Conservation (phyloP, 2,888 invertebrate genomes). For the Conus canariensis region DNA sequence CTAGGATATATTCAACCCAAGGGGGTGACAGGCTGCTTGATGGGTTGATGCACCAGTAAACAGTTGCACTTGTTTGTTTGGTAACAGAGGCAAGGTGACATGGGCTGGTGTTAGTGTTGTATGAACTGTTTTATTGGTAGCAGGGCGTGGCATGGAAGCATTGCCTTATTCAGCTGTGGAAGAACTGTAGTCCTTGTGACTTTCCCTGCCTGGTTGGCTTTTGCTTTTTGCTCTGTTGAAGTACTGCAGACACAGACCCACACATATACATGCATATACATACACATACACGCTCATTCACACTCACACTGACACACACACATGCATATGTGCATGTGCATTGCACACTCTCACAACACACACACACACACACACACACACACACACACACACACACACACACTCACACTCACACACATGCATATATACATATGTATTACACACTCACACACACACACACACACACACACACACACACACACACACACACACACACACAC, state of each 20-base stretch:
- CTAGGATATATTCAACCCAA: background rate
- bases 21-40: slow-evolving; percentile 32
- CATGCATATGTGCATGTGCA: no score
- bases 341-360: background rate
- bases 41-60: slow-evolving; percentile 30
- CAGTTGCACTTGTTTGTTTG: slow-evolving; percentile 29
- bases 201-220: no score
- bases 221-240: no score
- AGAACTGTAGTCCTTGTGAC: no score
- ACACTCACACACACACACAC: background rate
- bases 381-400: slow-evolving; percentile 10
- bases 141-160: no score
- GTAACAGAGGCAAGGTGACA: background rate
- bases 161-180: no score
- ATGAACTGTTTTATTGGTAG: no score
- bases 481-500: slow-evolving; percentile 6
- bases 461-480: background rate
- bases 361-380: background rate
- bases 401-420: background rate
- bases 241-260: background rate
- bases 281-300: background rate
- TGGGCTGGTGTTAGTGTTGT: background rate
- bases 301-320: background rate
- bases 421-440: no score
- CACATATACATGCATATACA: background rate